phyloP scores from a whole-genome alignment of 2,113 vertebrate genomes.

The Paedocypris sp. region DNA sequence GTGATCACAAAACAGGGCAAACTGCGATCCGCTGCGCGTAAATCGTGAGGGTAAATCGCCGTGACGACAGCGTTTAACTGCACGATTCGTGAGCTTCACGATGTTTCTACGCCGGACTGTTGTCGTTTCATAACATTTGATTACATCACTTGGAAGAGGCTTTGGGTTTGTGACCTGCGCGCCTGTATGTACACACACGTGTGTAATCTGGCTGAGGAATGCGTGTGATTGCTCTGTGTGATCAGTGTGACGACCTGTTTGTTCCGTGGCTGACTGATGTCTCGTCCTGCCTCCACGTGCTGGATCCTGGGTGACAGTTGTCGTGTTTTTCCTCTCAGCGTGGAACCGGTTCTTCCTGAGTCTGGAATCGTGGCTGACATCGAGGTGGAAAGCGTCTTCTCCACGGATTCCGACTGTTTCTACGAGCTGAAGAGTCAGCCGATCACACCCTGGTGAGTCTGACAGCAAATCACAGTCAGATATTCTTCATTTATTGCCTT shows the following conservation, averaged over 20 bases:
- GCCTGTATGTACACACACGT: too few species aligned
- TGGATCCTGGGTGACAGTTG: neutral
- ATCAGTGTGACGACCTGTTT: neutral
- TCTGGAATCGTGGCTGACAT: slow-evolving; percentile 83
- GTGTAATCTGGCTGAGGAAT: too few species aligned
- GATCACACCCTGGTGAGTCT: slow-evolving; percentile 52
- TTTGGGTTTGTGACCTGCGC: neutral
- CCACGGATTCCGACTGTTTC: slow-evolving; percentile 62
- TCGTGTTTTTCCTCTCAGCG: slow-evolving; percentile 42
- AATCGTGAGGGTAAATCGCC: neutral
- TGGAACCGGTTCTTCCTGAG: slow-evolving; percentile 67
- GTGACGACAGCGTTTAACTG: neutral
- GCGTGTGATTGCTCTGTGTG: neutral
- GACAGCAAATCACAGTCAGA: too few species aligned
- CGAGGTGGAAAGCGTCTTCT: slow-evolving; percentile 64
- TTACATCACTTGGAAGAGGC: slow-evolving; percentile 6
- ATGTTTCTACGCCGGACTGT: neutral
- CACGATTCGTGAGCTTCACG: neutral
- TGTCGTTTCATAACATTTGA: neutral
- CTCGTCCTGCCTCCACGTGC: neutral
- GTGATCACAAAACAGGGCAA: neutral
- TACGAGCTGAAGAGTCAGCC: slow-evolving; percentile 83
- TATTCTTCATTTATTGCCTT: too few species aligned
- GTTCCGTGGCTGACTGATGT: neutral
- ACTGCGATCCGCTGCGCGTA: neutral